Base-by-base conservation (phyloP, 2,797 vertebrate species). In the Acrossocheilus fasciatus region DNA sequence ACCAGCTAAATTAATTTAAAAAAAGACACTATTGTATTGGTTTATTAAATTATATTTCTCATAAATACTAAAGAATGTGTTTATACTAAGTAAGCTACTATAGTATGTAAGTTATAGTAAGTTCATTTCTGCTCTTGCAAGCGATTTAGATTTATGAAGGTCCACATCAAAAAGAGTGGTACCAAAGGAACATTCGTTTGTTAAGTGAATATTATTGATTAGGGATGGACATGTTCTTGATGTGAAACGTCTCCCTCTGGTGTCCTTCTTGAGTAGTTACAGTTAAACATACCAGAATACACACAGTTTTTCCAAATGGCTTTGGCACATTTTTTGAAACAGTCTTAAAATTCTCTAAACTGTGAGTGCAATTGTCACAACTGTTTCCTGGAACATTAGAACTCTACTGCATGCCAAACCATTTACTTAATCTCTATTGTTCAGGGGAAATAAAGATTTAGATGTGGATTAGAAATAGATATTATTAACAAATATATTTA, bases 171-270 rank as follows among this genome's bases (percentile, higher is more conserved):
- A 81, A 47, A 47, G 6, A 11, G 5, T 10, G 9, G 3, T 36
- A 68, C 45, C 14, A 20, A 52, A 4, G 7, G 23, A 72, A 30
- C 14, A 23, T 47, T 11, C 5, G 47, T 64, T 80, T 66, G 66
- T 6, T 4, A 62, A 62, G 14, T 26, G 1, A 9, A 41, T 70
- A 43, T 80, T 14, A 66, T 41, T 72, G 23, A 72, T 72, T 43
- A 30, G 20, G 8, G 41, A 43, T 43, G 41, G 41, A 52, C 30
- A 84, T 75, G 7, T 15, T 52, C 20, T 66, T 84, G 18, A 73
- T 26, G 20, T 18, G 66, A 85, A 79, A 73, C 73, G 76, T 70
- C 84, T 72, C 84, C 76, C 66, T 23, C 84, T 85, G 54, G 68
- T 14, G 36, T 81, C 68, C 1, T 14, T 72, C 17, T 72, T 62